Percentiles rank a stretch among this genome's conserved stretches.
These are phyloP conservation scores for Sipha maydis DNA, from an alignment of 2,888 invertebrate species.

Conservation along the genomic window DNA sequence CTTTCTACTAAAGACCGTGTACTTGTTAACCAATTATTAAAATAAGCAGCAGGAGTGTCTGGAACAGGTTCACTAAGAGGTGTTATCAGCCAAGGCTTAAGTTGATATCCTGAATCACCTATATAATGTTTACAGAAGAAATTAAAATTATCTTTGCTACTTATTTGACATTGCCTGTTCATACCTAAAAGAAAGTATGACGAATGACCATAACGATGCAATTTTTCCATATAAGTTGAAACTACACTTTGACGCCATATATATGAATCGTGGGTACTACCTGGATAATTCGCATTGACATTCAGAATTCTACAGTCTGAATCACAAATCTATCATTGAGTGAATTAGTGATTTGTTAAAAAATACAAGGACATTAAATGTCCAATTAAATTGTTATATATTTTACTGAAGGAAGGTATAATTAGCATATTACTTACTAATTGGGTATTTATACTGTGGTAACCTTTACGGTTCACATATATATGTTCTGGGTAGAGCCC, in stretches of 20 bases:
- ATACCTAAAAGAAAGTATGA: not conserved
- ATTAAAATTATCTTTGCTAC: not conserved
- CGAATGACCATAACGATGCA: not conserved
- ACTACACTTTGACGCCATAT: not conserved
- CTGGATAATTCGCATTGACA: not conserved
- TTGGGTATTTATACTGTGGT: not conserved
- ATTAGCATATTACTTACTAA: conserved; percentile 1
- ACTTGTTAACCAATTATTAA: not conserved
- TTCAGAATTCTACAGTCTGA: not conserved
- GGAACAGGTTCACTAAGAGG: not conserved
- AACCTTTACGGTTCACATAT: not conserved
- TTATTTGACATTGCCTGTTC: too few relatives aligned
- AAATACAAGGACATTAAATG: too few relatives aligned
- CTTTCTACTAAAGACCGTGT: not conserved
- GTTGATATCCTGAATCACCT: not conserved
- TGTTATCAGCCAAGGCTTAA: not conserved
- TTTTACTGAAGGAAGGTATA: too few relatives aligned
- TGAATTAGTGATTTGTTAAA: too few relatives aligned
- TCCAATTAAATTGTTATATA: too few relatives aligned
- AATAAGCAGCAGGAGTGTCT: not conserved
- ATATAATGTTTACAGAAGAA: not conserved
- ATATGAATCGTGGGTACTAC: not conserved
- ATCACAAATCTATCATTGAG: not conserved
- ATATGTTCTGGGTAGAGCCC: not conserved
- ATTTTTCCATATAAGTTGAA: not conserved